Evolutionary conservation across 2,797 vertebrate species (phyloP), one percentile per base, ranked within the genome.

Genomic region (Hydrolagus colliei): DNA sequence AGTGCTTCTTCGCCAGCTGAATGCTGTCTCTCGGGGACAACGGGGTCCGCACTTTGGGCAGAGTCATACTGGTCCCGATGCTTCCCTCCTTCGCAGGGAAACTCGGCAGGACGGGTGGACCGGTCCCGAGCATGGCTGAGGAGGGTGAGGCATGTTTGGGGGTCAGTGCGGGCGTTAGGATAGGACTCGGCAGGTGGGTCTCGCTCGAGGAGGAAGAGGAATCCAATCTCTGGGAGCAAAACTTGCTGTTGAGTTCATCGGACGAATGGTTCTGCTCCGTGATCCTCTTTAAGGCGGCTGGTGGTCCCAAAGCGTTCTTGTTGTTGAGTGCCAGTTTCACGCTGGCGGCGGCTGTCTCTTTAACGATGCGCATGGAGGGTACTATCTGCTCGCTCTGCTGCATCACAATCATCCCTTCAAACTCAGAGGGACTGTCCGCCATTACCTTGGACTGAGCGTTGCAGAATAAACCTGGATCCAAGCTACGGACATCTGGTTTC

Each of bases 1-100:
- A 95, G 87, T 96, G 96, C 88, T 96, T 96, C 91, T 96, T 98
- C 14, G 95, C 93, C 89, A 97, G 92, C 7, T 97, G 96, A 90
- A 97, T 94, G 90, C 96, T 97, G 92, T 97, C 96, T 73, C 92
- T 92, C 62, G 94, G 95, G 2, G 88, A 93, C 86, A 92, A 91
- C 0, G 95, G 93, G 9, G 94, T 94, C 86, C 95, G 92, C 1
- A 93, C 92, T 89, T 98, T 98, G 1, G 97, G 97, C n/a, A 98
- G 91, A 0, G 97, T 98, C 95, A 96, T 95, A 89, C 96, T 97
- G 90, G 92, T 90, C 62, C 96, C 95, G 0, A 91, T 88, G 73
- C 88, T n/a, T 5, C 86, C 72, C 80, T 92, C 91, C 59, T 79
- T 89, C 0, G 90, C 90, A 73, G 92, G 91, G 79, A 90, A 89